Base-by-base conservation (phyloP, 2,797 vertebrate genomes). In the Meriones psammophilus region DNA sequence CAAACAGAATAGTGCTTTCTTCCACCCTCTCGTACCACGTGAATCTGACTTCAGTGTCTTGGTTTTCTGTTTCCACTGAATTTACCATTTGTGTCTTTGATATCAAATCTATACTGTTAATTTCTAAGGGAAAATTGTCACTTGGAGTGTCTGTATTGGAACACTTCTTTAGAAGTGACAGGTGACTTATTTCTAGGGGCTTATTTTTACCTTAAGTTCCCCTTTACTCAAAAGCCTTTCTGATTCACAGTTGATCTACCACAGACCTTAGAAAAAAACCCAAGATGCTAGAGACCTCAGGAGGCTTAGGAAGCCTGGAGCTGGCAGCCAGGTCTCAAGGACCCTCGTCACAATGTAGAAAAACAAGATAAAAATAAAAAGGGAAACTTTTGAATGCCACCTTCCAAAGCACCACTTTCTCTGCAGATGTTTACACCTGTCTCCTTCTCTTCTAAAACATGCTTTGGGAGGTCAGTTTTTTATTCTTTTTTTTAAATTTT, bases 101-200 rank as follows among this genome's bases (percentile, higher is more conserved):
- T 68, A 78, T 88, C 42, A 78, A 36, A 90, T n/a, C 33, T 33
- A n/a, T 66, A 80, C 9, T 50, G 93, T 86, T 30, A 88, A 89
- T 92, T 95, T 93, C 78, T 88, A 17, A 76, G 88, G 56, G 54
- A 89, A 91, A 94, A 33, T 13, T n/a, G 30, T 8, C 24, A 14
- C n/a, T 36, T 20, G 28, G 50, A 60, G 17, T 79, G 6, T 1
- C 13, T 6, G 8, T 50, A n/a, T 73, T 6, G n/a, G 6, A 20
- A 73, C 1, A 22, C 2, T 26, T 54, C 64, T 78, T 76, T 54
- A 74, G 42, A 68, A 80, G 33, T 0, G 18, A 36, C 26, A 42
- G 50, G 33, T 58, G 33, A 56, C 22, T 36, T 24, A 14, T 58
- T 58, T 68, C 50, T 54, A 36, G 0, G 15, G 60, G 58, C 2